phyloP scores from a whole-genome alignment of 2,797 vertebrate species.

The Melanotaenia trifasciata region DNA sequence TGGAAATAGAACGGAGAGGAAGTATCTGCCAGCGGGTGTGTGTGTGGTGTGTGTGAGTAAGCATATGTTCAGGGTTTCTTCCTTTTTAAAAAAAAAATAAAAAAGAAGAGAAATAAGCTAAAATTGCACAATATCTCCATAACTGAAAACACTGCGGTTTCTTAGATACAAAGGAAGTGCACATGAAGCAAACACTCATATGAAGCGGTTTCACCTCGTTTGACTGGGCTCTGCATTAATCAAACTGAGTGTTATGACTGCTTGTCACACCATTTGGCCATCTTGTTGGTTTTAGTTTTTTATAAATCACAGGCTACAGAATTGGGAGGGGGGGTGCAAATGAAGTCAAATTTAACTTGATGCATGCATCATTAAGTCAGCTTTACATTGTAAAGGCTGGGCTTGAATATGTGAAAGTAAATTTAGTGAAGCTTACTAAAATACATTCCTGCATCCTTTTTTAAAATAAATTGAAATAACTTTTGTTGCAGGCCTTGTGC shows the following conservation, averaged over 20 bases:
- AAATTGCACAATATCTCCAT: slow-evolving; percentile 54
- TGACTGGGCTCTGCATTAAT: slow-evolving; percentile 14
- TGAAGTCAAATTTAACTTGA: not conserved
- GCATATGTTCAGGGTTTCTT: slow-evolving; percentile 39
- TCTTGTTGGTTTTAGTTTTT: not conserved
- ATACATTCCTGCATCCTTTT: too few relatives aligned
- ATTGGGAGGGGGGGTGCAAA: not conserved
- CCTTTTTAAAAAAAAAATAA: slow-evolving; percentile 5
- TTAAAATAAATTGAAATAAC: too few relatives aligned
- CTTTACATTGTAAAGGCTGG: not conserved
- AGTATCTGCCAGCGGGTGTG: slow-evolving; percentile 57
- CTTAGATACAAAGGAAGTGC: slow-evolving; percentile 44
- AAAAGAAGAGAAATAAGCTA: not conserved
- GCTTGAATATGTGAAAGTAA: not conserved
- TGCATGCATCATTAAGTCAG: not conserved
- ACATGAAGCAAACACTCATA: not conserved
- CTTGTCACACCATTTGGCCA: not conserved
- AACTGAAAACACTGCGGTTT: slow-evolving; percentile 61
- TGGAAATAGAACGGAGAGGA: slow-evolving; percentile 76
- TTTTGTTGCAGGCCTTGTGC: too few relatives aligned
- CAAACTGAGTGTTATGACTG: slow-evolving; percentile 25
- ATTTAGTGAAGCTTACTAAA: too few relatives aligned
- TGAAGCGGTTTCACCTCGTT: slow-evolving; percentile 20
- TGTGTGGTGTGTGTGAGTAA: slow-evolving; percentile 16
- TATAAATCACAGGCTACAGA: not conserved